phyloP scores from a whole-genome alignment of 2,888 invertebrate genomes.

The Buathra laborator region DNA sequence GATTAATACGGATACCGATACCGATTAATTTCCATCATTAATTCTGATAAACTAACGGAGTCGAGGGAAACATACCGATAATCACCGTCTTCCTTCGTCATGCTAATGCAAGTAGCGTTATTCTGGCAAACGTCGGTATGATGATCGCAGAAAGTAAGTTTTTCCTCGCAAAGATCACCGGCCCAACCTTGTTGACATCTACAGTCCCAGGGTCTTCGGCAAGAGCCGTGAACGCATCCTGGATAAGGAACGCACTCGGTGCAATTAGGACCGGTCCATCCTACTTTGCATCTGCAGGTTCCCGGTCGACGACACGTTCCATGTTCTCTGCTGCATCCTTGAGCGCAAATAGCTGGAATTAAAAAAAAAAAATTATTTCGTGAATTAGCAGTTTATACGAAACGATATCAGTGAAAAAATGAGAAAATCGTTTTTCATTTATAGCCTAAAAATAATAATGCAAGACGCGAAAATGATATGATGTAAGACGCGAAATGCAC shows the following conservation, averaged over 20 bases:
- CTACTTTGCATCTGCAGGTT: conserved; percentile 94
- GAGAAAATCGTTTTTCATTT: no score
- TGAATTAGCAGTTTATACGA: no score
- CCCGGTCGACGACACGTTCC: conserved; percentile 94
- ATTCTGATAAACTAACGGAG: not conserved
- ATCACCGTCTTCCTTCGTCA: conserved; percentile 91
- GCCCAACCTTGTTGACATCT: conserved; percentile 95
- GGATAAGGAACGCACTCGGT: conserved; percentile 94
- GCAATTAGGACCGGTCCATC: conserved; percentile 93
- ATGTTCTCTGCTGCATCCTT: conserved; percentile 93
- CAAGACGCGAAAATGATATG: no score
- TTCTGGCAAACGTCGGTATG: conserved; percentile 92
- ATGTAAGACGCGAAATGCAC: no score
- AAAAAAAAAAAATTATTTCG: no score
- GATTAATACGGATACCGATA: not conserved
- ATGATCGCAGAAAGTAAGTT: conserved; percentile 93
- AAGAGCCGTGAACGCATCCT: conserved; percentile 94
- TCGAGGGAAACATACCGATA: conserved; percentile 87
- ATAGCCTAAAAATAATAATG: no score
- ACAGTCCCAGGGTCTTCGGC: conserved; percentile 96
- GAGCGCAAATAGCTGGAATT: conserved; percentile 92
- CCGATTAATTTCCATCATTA: no score
- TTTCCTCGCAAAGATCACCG: conserved; percentile 96
- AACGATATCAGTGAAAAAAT: no score
- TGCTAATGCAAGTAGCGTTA: conserved; percentile 92